These are phyloP conservation scores for Mirza zaza DNA, from an alignment of 2,113 vertebrate genomes.

Conservation along the genomic window DNA sequence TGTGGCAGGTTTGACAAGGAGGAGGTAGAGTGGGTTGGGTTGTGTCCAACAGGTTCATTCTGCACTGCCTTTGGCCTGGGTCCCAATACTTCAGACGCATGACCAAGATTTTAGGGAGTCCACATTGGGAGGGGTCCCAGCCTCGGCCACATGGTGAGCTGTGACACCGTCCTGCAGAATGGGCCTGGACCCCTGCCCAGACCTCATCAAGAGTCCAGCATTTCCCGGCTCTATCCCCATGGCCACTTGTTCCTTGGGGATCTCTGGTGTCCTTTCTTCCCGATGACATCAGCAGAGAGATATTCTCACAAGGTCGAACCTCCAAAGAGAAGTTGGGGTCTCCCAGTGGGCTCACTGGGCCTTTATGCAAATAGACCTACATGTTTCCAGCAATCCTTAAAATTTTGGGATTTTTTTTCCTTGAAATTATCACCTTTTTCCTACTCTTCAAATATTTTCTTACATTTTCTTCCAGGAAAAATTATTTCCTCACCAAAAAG, in stretches of 20 bases:
- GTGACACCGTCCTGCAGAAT: rapidly evolving
- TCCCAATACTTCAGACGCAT: neutral
- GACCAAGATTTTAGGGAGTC: neutral
- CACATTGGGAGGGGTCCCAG: rapidly evolving
- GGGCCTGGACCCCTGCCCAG: neutral
- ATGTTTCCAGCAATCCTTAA: neutral
- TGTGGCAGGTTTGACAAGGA: neutral
- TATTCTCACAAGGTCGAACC: neutral
- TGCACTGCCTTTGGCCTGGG: neutral
- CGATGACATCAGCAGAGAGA: neutral
- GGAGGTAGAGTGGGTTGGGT: neutral
- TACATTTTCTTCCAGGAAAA: neutral
- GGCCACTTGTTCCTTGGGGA: neutral
- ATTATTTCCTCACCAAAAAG: neutral
- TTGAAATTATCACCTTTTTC: neutral
- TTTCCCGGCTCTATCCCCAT: rapidly evolving
- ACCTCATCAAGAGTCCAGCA: neutral
- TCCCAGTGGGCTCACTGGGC: neutral
- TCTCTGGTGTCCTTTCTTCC: neutral
- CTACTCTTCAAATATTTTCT: neutral
- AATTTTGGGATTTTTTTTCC: neutral
- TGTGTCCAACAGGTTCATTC: neutral
- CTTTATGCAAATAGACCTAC: neutral
- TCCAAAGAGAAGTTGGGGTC: neutral
- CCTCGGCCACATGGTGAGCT: neutral